phyloP scores from a whole-genome alignment of 2,797 vertebrate species.

The Pelochelys cantorii region DNA sequence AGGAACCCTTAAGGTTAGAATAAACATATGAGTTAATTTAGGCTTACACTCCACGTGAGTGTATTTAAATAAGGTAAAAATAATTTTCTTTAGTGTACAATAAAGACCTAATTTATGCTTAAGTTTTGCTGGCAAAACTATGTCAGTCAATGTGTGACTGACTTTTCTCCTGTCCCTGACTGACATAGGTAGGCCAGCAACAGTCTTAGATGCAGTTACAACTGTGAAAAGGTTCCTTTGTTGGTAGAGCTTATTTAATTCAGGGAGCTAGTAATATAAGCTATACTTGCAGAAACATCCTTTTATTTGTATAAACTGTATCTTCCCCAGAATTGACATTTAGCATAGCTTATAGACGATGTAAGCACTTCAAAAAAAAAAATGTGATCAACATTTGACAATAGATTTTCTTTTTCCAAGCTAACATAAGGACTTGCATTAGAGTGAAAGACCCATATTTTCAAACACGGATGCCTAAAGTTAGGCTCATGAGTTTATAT shows the following conservation, averaged over 20 bases:
- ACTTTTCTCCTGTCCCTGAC: background rate
- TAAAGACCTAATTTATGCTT: background rate
- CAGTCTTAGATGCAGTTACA: background rate
- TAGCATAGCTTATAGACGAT: background rate
- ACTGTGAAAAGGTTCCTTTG: background rate
- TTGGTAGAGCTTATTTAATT: background rate
- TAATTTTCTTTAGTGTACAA: too few species aligned
- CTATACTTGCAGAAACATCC: background rate
- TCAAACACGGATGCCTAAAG: background rate
- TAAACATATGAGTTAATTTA: background rate
- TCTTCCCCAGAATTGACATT: background rate
- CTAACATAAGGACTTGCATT: background rate
- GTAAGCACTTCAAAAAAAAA: background rate
- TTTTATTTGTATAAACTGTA: background rate
- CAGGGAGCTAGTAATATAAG: background rate
- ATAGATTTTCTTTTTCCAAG: background rate
- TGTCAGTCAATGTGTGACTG: background rate
- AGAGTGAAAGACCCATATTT: background rate
- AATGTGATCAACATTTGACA: background rate
- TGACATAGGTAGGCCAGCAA: background rate
- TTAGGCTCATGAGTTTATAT: background rate
- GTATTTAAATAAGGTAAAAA: background rate
- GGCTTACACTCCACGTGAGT: background rate
- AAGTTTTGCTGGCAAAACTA: background rate
- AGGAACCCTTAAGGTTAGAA: background rate